These are phyloP conservation scores for Sebastes reedi DNA, from an alignment of 2,797 vertebrate species.

Conservation along the genomic window DNA sequence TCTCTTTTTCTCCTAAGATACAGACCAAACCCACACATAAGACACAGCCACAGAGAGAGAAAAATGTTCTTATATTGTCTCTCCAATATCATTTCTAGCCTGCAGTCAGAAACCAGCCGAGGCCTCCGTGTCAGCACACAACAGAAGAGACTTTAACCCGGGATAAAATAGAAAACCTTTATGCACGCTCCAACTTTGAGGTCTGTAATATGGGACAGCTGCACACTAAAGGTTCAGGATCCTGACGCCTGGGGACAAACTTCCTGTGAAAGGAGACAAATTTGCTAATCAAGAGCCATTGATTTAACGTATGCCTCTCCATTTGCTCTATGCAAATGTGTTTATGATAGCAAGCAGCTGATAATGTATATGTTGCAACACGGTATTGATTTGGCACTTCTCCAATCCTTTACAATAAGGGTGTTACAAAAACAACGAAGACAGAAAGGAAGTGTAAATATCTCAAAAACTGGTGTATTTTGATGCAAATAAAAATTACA, in stretches of 20 bases:
- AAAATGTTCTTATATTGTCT: conserved; percentile 14
- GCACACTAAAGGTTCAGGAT: conserved; percentile 35
- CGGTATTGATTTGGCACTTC: background rate
- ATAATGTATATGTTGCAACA: background rate
- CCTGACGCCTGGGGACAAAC: conserved; percentile 43
- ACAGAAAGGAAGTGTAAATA: background rate
- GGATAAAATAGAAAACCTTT: conserved; percentile 49
- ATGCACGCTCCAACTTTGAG: conserved; percentile 40
- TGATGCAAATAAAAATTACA: background rate
- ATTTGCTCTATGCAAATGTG: conserved; percentile 25
- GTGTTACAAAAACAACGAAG: background rate
- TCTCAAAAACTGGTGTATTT: background rate
- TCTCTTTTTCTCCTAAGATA: background rate
- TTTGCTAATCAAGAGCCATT: conserved; percentile 38
- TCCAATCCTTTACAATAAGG: background rate
- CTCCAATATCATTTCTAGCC: conserved; percentile 43
- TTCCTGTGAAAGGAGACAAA: conserved; percentile 41
- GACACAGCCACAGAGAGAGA: background rate
- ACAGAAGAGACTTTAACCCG: conserved; percentile 47
- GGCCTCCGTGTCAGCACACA: conserved; percentile 25
- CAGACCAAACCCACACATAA: background rate
- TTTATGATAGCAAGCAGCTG: conserved; percentile 5
- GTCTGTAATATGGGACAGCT: conserved; percentile 54
- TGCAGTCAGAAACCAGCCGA: conserved; percentile 47
- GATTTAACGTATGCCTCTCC: conserved; percentile 12